These are phyloP conservation scores for Halictus ligatus DNA, from an alignment of 2,888 invertebrate genomes.

Conservation along the genomic window DNA sequence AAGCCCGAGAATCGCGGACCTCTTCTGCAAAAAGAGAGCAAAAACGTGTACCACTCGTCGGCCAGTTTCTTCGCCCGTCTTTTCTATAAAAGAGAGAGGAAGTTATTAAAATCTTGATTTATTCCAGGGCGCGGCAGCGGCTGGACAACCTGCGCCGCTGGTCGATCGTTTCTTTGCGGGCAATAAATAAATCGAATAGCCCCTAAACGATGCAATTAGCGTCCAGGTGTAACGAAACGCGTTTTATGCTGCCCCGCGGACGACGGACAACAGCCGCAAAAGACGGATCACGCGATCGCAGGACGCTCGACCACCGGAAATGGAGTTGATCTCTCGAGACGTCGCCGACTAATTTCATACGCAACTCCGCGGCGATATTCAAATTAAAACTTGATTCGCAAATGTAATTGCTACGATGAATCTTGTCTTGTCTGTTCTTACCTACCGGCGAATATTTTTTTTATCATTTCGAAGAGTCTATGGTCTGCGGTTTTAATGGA, in stretches of 20 bases:
- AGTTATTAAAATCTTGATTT: constrained; percentile 42
- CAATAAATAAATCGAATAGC: constrained; percentile 23
- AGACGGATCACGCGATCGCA: constrained; percentile 20
- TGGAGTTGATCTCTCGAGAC: constrained; percentile 38
- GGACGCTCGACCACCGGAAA: constrained; percentile 39
- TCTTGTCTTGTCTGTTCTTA: background rate
- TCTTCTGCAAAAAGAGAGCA: background rate
- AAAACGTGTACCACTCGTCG: background rate
- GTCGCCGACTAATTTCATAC: background rate
- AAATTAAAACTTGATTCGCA: background rate
- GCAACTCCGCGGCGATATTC: background rate
- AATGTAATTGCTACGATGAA: background rate
- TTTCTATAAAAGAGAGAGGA: constrained; percentile 21
- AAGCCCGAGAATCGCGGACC: background rate
- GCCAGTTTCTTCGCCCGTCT: background rate
- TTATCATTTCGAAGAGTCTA: too few relatives aligned
- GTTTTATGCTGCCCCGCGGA: background rate
- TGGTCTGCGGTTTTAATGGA: too few relatives aligned
- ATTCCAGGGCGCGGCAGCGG: background rate
- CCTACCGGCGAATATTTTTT: too few relatives aligned
- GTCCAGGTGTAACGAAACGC: constrained; percentile 3
- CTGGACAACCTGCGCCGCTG: background rate
- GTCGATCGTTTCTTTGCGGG: background rate
- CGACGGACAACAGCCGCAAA: background rate
- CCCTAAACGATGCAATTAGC: constrained; percentile 30